These are phyloP conservation scores for Onthophagus sagittarius DNA, from an alignment of 2,888 invertebrate genomes.

Conservation along the genomic window DNA sequence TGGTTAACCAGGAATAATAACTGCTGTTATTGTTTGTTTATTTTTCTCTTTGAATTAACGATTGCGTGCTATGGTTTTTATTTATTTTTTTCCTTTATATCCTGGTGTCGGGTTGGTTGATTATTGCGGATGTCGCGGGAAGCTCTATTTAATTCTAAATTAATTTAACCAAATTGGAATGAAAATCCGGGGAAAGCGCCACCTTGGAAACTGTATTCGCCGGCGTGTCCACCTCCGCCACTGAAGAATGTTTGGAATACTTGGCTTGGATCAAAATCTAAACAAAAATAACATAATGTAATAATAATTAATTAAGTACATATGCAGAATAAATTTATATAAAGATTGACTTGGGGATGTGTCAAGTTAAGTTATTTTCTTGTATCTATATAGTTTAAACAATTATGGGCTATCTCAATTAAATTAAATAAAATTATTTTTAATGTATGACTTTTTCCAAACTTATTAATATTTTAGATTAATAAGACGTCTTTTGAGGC, in stretches of 20 bases:
- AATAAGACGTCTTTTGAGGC: too few species aligned
- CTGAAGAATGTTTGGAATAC: constrained; percentile 85
- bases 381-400: too few species aligned
- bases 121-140: constrained; percentile 2
- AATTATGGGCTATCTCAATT: too few species aligned
- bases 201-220: constrained; percentile 55
- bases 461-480: too few species aligned
- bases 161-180: constrained; percentile 66
- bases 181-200: constrained; percentile 60
- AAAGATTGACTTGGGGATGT: too few species aligned
- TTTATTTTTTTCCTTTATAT: not conserved
- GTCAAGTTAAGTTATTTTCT: too few species aligned
- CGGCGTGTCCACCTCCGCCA: constrained; percentile 50
- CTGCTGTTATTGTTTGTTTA: not conserved
- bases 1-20: not conserved
- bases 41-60: not conserved
- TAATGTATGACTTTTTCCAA: too few species aligned
- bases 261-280: constrained; percentile 77
- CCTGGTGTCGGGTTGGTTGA: not conserved
- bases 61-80: not conserved
- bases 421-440: too few species aligned
- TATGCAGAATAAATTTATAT: too few species aligned
- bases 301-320: too few species aligned
- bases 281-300: constrained; percentile 35
- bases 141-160: not conserved